Percentiles rank a stretch among this genome's conserved stretches.
Evolutionary conservation across 1,140 invertebrate species (phyloP).

Genomic region (Heliconius hermathena): DNA sequence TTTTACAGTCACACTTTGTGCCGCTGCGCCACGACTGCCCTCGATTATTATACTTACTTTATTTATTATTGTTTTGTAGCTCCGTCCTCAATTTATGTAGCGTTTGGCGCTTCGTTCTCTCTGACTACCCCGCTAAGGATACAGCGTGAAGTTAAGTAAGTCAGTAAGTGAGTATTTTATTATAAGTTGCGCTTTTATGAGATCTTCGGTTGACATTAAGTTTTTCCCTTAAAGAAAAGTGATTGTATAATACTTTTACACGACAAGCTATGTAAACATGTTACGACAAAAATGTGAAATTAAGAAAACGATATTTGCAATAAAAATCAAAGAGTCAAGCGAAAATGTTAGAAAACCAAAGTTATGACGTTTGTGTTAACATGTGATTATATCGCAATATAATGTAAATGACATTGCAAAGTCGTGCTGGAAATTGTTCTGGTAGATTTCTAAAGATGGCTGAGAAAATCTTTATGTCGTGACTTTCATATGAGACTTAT

Average conservation of each 20-base stretch:
- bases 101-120: too few species aligned
- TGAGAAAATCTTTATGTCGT: constrained; percentile 3
- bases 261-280: background rate
- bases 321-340: constrained; percentile 19
- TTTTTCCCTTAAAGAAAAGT: background rate
- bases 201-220: too few species aligned
- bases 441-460: constrained; percentile 1
- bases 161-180: too few species aligned
- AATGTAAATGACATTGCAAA: constrained; percentile 31
- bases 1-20: too few species aligned
- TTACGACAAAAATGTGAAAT: constrained; percentile 24
- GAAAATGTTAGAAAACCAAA: constrained; percentile 25
- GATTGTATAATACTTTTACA: background rate
- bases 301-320: constrained; percentile 26
- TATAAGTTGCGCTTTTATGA: too few species aligned
- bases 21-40: too few species aligned
- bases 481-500: background rate
- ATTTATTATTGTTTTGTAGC: too few species aligned
- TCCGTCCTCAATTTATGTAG: too few species aligned
- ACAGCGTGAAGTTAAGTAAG: too few species aligned
- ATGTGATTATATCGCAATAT: constrained; percentile 28
- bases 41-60: too few species aligned
- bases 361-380: constrained; percentile 33
- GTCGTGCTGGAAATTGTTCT: constrained; percentile 15
- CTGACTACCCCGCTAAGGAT: too few species aligned